Evolutionary conservation across 1,140 invertebrate genomes (phyloP), one percentile per base, ranked within the genome.

Genomic region (Antheraea mylitta): DNA sequence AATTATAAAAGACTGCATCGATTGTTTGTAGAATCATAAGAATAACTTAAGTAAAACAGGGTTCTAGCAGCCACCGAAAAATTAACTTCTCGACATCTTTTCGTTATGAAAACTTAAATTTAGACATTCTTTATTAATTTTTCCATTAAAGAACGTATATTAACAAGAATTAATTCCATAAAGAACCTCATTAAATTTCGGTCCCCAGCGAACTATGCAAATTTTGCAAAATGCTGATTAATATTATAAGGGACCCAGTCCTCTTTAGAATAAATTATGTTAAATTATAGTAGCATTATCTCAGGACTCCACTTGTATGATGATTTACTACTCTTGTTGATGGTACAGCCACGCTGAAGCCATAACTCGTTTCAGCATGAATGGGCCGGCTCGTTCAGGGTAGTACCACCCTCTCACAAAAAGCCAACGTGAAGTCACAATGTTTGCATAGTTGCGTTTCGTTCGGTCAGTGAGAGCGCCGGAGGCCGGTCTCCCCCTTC

Each of bases 151-250:
- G 7, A 42, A 42, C 0, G 9, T 7, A 53, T 30, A 53, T 16
- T 53, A 53, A 11, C 45, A 13, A 53, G 16, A 53, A 11, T 13
- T 53, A 16, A 53, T 0, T 13, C 45, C 16, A 6, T 6, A 53
- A 16, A n/a, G 45, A 53, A 53, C 45, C 6, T n/a, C 16, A 16
- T 53, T 53, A 16, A 53, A 13, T 13, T 53, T 53, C 16, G 45
- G 45, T n/a, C 45, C 45, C 13, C 16, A 13, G 16, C 45, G 13
- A 53, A 53, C 16, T 9, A 53, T 6, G 45, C 45, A 53, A 13
- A 53, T 16, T 53, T 53, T 53, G 45, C 45, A 53, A 53, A 53
- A 53, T n/a, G 45, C 45, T 53, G 45, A 53, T 53, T 53, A 53
- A 53, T 53, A 16, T 53, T n/a, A n/a, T 53, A 53, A 53, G 45